phyloP scores from a whole-genome alignment of 2,888 invertebrate species.

The Andrena praecox region DNA sequence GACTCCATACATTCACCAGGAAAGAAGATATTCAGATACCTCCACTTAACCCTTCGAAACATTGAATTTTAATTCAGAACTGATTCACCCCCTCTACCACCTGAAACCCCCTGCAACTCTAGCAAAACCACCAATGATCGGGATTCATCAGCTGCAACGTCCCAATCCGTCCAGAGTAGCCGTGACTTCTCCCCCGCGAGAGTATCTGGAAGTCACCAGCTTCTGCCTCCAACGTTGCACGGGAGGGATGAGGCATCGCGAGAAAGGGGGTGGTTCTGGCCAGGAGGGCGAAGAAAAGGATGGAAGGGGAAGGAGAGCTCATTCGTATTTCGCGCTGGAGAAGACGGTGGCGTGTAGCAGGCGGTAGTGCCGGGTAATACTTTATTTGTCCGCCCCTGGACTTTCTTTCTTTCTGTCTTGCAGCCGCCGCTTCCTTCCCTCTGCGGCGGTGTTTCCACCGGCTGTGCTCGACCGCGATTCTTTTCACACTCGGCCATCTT shows the following conservation, averaged over 20 bases:
- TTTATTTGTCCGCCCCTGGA: constrained; percentile 73
- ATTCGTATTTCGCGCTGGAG: constrained; percentile 57
- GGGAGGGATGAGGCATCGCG: neutral
- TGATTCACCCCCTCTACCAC: too few relatives aligned
- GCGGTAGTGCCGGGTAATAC: constrained; percentile 67
- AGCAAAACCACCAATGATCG: too few relatives aligned
- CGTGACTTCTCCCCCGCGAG: too few relatives aligned
- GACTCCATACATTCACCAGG: too few relatives aligned
- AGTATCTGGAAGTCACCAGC: neutral
- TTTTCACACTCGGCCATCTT: constrained; percentile 76
- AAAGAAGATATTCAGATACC: too few relatives aligned
- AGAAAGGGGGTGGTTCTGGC: neutral
- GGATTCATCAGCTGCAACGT: too few relatives aligned
- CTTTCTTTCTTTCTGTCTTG: constrained; percentile 51
- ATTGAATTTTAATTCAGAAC: too few relatives aligned
- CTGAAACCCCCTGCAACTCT: too few relatives aligned
- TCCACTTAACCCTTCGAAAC: too few relatives aligned
- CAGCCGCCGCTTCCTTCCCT: constrained; percentile 41
- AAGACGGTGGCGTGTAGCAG: constrained; percentile 43
- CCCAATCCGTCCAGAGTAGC: too few relatives aligned
- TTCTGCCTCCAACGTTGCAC: neutral
- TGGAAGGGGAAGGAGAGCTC: constrained; percentile 3
- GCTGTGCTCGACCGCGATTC: constrained; percentile 69
- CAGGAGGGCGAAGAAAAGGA: neutral
- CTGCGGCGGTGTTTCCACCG: constrained; percentile 41